These are phyloP conservation scores for Ophion slaviceki DNA, from an alignment of 2,888 invertebrate species.

Conservation along the genomic window DNA sequence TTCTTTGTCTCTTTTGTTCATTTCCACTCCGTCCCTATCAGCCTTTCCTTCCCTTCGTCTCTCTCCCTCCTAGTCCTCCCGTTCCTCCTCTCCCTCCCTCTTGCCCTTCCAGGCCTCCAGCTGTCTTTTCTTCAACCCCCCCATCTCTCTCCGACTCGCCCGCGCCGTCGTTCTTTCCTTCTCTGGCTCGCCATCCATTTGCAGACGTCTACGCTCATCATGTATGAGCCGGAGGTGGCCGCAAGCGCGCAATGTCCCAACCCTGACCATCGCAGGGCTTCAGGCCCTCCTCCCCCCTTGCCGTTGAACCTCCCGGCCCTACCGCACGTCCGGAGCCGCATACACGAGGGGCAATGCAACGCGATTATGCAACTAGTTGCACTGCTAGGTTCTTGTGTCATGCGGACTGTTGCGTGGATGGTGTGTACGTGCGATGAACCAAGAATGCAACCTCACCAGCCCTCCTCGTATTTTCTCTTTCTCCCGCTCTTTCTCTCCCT, in stretches of 20 bases:
- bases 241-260: constrained; percentile 1
- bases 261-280: constrained; percentile 51
- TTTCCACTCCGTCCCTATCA: constrained; percentile 15
- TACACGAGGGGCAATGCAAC: constrained; percentile 69
- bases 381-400: constrained; percentile 70
- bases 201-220: constrained; percentile 34
- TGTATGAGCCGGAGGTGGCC: constrained; percentile 3
- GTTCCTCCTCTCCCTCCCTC: not conserved
- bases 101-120: not conserved
- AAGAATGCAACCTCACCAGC: constrained; percentile 60
- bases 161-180: not conserved
- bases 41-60: not conserved
- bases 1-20: not conserved
- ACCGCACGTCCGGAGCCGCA: constrained; percentile 66
- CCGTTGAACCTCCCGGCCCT: constrained; percentile 57
- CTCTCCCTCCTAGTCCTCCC: constrained; percentile 5
- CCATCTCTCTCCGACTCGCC: constrained; percentile 2
- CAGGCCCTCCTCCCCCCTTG: constrained; percentile 27
- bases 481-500: constrained; percentile 45
- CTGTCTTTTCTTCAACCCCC: not conserved
- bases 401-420: constrained; percentile 62
- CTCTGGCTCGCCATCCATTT: constrained; percentile 50
- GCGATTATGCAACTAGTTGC: constrained; percentile 77
- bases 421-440: constrained; percentile 63
- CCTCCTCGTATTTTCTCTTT: constrained; percentile 53